Evolutionary conservation across 2,888 invertebrate genomes (phyloP).

Genomic region (Apotomis betuletana): DNA sequence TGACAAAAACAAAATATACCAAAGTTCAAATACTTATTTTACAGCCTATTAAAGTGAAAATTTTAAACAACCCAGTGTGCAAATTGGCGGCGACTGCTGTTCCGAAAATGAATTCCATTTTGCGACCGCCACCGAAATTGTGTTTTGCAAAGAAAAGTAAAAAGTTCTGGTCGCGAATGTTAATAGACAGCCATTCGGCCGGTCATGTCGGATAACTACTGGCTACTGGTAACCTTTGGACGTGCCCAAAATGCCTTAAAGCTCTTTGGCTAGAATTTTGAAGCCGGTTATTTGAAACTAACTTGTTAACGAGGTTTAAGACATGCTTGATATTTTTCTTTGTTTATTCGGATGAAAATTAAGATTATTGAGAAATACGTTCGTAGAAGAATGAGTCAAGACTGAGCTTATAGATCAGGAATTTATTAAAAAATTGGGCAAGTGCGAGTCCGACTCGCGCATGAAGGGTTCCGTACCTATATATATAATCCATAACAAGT

Average conservation of each 20-base stretch:
- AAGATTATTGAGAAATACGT: no score
- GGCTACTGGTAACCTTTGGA: constrained; percentile 11
- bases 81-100: constrained; percentile 19
- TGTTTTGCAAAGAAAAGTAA: constrained; percentile 37
- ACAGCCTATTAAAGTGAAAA: constrained; percentile 7
- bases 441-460: no score
- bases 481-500: no score
- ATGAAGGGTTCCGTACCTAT: no score
- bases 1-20: not conserved
- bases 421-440: no score
- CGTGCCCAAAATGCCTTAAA: constrained; percentile 5
- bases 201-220: constrained; percentile 16
- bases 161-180: constrained; percentile 23
- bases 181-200: constrained; percentile 32
- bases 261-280: not conserved
- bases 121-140: constrained; percentile 26
- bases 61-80: constrained; percentile 6
- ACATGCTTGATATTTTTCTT: not conserved
- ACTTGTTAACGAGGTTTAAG: not conserved
- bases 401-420: no score
- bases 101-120: constrained; percentile 34
- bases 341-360: not conserved
- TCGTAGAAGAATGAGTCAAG: no score
- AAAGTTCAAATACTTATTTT: not conserved
- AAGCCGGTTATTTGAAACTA: not conserved